Base-by-base conservation (phyloP, 2,113 vertebrate genomes). In the Pimephales promelas region DNA sequence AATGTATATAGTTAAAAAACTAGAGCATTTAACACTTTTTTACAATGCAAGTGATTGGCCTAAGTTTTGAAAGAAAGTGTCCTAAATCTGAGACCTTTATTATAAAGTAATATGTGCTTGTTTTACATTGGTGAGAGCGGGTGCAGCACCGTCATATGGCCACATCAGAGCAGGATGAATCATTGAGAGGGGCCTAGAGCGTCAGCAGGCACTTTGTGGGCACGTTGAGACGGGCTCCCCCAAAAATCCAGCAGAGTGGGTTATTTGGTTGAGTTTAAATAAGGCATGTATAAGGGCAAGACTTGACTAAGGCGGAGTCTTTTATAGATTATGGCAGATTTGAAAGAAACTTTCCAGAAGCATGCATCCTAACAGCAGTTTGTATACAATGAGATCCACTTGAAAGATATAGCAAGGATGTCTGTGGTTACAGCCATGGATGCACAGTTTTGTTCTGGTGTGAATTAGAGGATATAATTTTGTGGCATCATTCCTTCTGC, bases 141-240 rank as follows among this genome's bases (percentile, higher is more conserved):
- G 70, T 80, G 77, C 77, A 83, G 40, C 79, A 72, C 47, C 61
- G 26, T 90, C 90, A 88, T 88, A 84, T 91, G 90, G 91, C 92
- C 91, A 92, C 91, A 92, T 92, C 92, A 93, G 89, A 88, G 86
- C 77, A 76, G 84, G 84, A 88, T 93, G 92, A 94, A 90, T 94
- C 93, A 93, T 90, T 88, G 90, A 52, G 88, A 86, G 92, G 52
- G 92, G 90, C 91, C 92, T 80, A 84, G 54, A 76, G 86, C 73
- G 28, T 73, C 68, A 79, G 72, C 57, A 71, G 18, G 73, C 81
- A 81, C 43, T 78, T 84, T 81, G 45, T 79, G 75, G 83, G 40
- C 85, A 74, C 22, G 74, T 86, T 61, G 22, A 84, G 79, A 88
- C 79, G 80, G 22, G 83, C 79, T 84, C 81, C 43, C 62, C 90